Evolutionary conservation across 2,888 invertebrate species (phyloP).

Genomic region (Gibbula magus): DNA sequence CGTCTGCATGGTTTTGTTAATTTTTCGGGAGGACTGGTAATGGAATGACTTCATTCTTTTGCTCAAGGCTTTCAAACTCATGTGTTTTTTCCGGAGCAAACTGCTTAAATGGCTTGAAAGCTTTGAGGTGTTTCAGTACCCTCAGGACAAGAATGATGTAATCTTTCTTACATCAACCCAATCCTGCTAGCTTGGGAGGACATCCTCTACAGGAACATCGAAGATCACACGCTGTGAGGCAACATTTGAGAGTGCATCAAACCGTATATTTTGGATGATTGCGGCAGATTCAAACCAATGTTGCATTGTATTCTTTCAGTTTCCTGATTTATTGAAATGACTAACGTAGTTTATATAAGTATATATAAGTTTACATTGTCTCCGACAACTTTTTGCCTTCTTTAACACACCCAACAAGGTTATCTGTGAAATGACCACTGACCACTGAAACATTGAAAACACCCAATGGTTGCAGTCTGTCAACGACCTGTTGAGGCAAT

Average conservation of each 20-base stretch:
- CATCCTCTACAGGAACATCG: too few species aligned
- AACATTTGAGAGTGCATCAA: neutral
- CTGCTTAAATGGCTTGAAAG: neutral
- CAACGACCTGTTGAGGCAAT: slow-evolving; percentile 17
- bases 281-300: slow-evolving; percentile 30
- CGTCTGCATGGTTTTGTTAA: slow-evolving; percentile 39
- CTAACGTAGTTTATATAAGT: too few species aligned
- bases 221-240: too few species aligned
- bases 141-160: slow-evolving; percentile 12
- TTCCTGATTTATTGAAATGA: neutral
- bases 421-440: slow-evolving; percentile 2
- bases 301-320: slow-evolving; percentile 12
- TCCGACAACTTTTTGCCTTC: neutral
- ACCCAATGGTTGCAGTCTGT: slow-evolving; percentile 19
- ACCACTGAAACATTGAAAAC: neutral
- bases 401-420: too few species aligned
- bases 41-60: slow-evolving; percentile 11
- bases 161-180: neutral
- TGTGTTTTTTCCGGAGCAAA: neutral
- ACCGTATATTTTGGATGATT: slow-evolving; percentile 6
- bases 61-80: neutral
- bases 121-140: neutral
- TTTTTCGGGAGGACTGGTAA: slow-evolving; percentile 36
- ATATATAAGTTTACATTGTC: slow-evolving; percentile 28
- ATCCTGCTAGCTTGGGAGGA: neutral